Evolutionary conservation across 2,113 vertebrate species (phyloP), one percentile per base, ranked within the genome.

Genomic region (Charina bottae): DNA sequence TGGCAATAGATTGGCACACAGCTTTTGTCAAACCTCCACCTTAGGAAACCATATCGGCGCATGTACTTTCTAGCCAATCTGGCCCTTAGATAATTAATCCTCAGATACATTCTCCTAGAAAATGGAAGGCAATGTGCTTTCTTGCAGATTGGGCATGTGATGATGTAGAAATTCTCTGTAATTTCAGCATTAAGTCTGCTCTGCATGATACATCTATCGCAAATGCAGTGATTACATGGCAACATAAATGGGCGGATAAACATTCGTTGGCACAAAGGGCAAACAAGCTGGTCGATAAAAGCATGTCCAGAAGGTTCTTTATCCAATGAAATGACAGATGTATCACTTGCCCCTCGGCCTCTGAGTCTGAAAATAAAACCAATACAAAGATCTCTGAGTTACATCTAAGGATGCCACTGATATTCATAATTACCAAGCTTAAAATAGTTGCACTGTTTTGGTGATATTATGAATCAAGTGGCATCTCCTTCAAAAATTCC

Each of bases 191-290:
- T 87, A 0, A 93, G 94, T 19, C 97, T 97, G 88, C 94, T 95
- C 28, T 89, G 96, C 59, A 86, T 68, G 85, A 97, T 84, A 72
- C 95, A 96, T 53, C 92, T 94, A 89, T 96, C 96, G 1, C 96
- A 97, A 89, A 97, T 88, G 93, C 97, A 97, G 92, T 97, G 97
- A 72, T 96, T 92, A 85, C 96, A 96, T 0, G 97, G 97, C 91
- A 98, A 91, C 93, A 96, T 97, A 56, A 96, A 95, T 0, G 96
- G 97, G 1, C 97, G 97, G 93, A 97, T 94, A 93, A 95, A 94
- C 85, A 97, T 91, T 49, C 94, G 94, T 89, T 87, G 89, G 72
- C 97, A 97, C 72, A 93, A 6, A 26, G 97, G 97, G 85, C 97
- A 97, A 21, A 90, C 89, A 26, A 97, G 96, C 8, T 97, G 96